Base-by-base conservation (phyloP, 2,113 vertebrate species). In the Gobio gobio region DNA sequence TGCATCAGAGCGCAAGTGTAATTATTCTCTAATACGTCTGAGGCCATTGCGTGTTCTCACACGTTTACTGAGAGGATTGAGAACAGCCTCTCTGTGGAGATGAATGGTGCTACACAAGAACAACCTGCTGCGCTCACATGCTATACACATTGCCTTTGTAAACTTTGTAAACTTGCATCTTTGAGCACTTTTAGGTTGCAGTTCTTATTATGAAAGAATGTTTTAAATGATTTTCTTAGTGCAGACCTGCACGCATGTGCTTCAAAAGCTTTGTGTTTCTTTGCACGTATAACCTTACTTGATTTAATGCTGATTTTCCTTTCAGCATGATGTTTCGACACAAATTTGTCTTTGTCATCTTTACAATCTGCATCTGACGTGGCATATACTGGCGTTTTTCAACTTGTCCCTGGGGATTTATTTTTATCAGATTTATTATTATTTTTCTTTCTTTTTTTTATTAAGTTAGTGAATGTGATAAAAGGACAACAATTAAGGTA, bases 1-100 rank as follows among this genome's bases (percentile, higher is more conserved):
- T 91, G 94, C 78, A 95, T 96, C 95, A 95, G 95, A 96, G 95
- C 95, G 95, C 95, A 95, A 96, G 95, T 96, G 95, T 96, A 96
- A 96, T 96, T 96, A 96, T 96, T 96, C 96, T 96, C 95, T 96
- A 96, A 96, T 96, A 94, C 95, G 94, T 93, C 93, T 75, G 66
- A 26, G 40, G 78, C 93, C 94, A 94, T 96, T 96, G 95, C 95
- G 94, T 94, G 93, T 95, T 95, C 94, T 94, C 95, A 95, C 95
- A 93, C 94, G 94, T 96, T 96, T 95, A 95, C 95, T 95, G 93
- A 95, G 70, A 72, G 66, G 78, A 82, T 47, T 45, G 61, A 26
- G 58, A 40, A 75, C 47, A 61, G 82, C 70, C 68, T 72, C 70
- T 58, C 24, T 18, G 16, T 9, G 51, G 36, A 73, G 58, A 83